Percentiles rank a stretch among this genome's conserved stretches.
Conservation (phyloP, 1,140 invertebrate genomes). For the Euglossa dilemma region DNA sequence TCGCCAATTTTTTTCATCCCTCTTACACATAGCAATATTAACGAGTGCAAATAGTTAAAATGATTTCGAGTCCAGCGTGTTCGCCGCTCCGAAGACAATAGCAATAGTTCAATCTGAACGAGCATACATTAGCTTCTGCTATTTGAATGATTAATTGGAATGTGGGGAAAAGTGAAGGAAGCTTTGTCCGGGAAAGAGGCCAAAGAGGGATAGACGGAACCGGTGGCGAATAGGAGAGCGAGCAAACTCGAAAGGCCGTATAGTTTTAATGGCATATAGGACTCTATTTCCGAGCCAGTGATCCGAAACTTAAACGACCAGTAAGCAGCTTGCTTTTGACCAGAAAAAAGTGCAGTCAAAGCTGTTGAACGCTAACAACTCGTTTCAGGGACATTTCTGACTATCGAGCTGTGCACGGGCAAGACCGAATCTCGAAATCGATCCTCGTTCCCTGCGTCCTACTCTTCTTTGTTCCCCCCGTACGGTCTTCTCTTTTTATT, state of each 20-base stretch:
- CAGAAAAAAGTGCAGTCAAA: constrained; percentile 52
- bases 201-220: constrained; percentile 6
- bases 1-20: constrained; percentile 63
- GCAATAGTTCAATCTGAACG: background rate
- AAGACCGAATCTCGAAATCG: constrained; percentile 35
- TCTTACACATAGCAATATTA: constrained; percentile 73
- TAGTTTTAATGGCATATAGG: constrained; percentile 20
- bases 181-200: background rate
- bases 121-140: too few relatives aligned
- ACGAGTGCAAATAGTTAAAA: constrained; percentile 76
- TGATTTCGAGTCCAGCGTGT: too few relatives aligned
- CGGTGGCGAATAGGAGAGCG: background rate
- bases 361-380: constrained; percentile 25
- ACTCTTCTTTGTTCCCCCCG: constrained; percentile 1
- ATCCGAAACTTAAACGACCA: constrained; percentile 50
- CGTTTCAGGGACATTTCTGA: constrained; percentile 23
- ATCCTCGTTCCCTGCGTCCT: background rate
- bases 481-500: constrained; percentile 12
- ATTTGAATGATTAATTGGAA: constrained; percentile 18
- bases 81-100: background rate
- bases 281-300: constrained; percentile 59
- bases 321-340: constrained; percentile 48
- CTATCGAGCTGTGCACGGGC: constrained; percentile 34
- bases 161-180: background rate
- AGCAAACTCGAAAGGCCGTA: constrained; percentile 8